These are phyloP conservation scores for Bombus turneri DNA, from an alignment of 1,140 invertebrate species.

Conservation along the genomic window DNA sequence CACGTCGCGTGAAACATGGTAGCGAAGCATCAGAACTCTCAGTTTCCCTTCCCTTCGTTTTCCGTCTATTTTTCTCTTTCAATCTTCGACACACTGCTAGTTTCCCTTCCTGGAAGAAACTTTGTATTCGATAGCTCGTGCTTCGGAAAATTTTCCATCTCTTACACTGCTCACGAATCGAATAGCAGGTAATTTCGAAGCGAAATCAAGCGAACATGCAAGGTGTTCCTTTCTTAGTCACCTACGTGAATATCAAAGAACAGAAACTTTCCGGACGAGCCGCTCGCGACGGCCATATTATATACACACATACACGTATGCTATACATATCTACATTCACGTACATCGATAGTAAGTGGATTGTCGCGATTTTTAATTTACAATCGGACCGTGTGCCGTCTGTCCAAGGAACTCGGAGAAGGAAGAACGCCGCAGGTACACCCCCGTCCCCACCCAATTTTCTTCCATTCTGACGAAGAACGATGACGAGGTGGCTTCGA, in stretches of 20 bases:
- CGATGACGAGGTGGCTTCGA: not conserved
- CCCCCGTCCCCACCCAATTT: not conserved
- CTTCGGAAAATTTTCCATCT: not conserved
- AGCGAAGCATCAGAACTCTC: not conserved
- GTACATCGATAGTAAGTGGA: constrained; percentile 44
- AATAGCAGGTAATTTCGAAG: not conserved
- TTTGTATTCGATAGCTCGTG: not conserved
- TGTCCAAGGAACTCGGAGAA: constrained; percentile 34
- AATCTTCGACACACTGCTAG: not conserved
- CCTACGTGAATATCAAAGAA: not conserved
- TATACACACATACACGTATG: constrained; percentile 8
- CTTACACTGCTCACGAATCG: not conserved
- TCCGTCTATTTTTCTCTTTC: not conserved
- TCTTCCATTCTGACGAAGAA: not conserved
- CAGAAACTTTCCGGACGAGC: constrained; percentile 2
- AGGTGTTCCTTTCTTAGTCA: not conserved
- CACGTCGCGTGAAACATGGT: not conserved
- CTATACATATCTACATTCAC: constrained; percentile 49
- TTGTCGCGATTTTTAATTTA: constrained; percentile 54
- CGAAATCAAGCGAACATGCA: not conserved
- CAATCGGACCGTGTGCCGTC: constrained; percentile 35
- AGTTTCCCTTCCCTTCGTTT: not conserved
- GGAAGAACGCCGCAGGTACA: not conserved
- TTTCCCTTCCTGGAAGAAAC: not conserved
- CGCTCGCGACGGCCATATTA: not conserved